Evolutionary conservation across 1,140 invertebrate species (phyloP).

Genomic region (Zophobas atratus): DNA sequence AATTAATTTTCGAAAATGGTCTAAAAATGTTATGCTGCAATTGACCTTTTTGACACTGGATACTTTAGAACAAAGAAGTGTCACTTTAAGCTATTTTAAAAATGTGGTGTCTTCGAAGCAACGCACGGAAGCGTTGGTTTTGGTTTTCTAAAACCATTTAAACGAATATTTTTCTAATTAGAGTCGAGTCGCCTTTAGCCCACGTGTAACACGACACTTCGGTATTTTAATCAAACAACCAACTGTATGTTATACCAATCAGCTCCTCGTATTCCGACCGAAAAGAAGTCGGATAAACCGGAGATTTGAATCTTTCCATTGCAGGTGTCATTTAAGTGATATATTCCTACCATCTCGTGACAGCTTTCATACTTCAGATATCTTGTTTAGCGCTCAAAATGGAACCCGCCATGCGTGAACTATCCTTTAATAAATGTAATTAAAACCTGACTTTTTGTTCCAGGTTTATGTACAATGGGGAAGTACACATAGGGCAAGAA

Average conservation of each 20-base stretch:
- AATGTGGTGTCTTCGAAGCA: too few species aligned
- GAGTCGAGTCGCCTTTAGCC: too few species aligned
- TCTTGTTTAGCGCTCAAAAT: slow-evolving; percentile 41
- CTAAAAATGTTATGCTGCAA: too few species aligned
- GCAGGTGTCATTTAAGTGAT: slow-evolving; percentile 39
- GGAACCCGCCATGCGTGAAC: slow-evolving; percentile 27
- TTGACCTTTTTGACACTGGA: too few species aligned
- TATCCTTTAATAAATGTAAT: slow-evolving; percentile 10
- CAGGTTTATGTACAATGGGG: slow-evolving; percentile 95
- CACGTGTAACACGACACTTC: too few species aligned
- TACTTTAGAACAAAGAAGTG: too few species aligned
- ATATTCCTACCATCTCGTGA: slow-evolving; percentile 41
- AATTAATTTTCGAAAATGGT: too few species aligned
- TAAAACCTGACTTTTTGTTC: slow-evolving; percentile 51
- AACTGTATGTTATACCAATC: not conserved
- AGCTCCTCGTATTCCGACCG: not conserved
- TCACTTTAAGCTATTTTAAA: too few species aligned
- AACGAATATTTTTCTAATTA: too few species aligned
- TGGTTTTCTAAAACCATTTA: too few species aligned
- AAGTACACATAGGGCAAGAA: slow-evolving; percentile 93
- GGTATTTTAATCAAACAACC: not conserved
- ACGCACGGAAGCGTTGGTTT: too few species aligned
- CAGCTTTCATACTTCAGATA: slow-evolving; percentile 43
- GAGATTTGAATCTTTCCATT: slow-evolving; percentile 34
- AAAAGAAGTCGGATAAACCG: slow-evolving; percentile 7